Percentiles rank a stretch among this genome's conserved stretches.
phyloP scores from a whole-genome alignment of 2,113 vertebrate species.

The Psittacula cyanocephala region DNA sequence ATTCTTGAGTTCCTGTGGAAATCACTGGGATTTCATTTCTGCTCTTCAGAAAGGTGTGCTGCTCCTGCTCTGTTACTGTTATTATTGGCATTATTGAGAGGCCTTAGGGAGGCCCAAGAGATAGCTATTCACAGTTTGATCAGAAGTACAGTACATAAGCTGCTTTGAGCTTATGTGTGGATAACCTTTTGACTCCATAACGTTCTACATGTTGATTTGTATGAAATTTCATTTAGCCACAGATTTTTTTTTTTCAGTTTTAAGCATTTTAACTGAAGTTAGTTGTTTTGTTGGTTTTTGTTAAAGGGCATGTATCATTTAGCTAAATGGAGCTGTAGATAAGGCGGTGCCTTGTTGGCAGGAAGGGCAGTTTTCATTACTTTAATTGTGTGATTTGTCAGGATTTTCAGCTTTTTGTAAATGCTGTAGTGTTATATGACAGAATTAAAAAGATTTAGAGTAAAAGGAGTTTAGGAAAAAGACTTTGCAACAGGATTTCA shows the following conservation, averaged over 20 bases:
- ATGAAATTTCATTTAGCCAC: slow-evolving; percentile 24
- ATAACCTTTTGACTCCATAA: slow-evolving; percentile 15
- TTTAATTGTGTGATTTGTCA: slow-evolving; percentile 87
- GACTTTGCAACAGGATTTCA: slow-evolving; percentile 83
- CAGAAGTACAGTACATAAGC: not conserved
- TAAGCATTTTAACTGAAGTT: not conserved
- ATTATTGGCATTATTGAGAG: not conserved
- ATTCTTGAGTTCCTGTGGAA: not conserved
- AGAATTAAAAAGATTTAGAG: slow-evolving; percentile 87
- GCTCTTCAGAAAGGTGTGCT: not conserved
- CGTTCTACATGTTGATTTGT: slow-evolving; percentile 29
- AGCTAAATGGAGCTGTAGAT: slow-evolving; percentile 70
- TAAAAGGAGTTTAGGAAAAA: slow-evolving; percentile 82
- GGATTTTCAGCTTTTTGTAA: slow-evolving; percentile 85
- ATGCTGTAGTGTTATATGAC: slow-evolving; percentile 82
- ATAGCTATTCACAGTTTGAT: not conserved
- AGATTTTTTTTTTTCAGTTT: not conserved
- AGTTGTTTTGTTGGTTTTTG: not conserved
- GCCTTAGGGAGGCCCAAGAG: not conserved
- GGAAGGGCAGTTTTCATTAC: slow-evolving; percentile 81
- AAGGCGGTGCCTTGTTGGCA: slow-evolving; percentile 73
- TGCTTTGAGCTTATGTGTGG: not conserved
- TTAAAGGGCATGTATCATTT: slow-evolving; percentile 12
- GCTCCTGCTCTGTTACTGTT: rapidly evolving
- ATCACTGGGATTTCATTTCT: not conserved